phyloP scores from a whole-genome alignment of 2,888 invertebrate species.

The Stramonita haemastoma region DNA sequence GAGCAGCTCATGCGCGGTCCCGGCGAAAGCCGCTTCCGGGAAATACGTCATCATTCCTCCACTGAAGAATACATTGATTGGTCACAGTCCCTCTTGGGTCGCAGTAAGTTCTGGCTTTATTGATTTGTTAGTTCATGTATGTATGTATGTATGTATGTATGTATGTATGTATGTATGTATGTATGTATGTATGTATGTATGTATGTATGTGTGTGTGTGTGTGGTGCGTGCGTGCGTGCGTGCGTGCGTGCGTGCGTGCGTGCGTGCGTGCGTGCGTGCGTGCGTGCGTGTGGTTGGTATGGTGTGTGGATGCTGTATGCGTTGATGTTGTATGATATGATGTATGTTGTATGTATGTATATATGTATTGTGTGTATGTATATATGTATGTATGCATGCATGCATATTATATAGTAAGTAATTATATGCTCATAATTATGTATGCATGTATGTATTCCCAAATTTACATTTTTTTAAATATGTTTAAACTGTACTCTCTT shows the following conservation, averaged over 20 bases:
- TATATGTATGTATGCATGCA: too few relatives aligned
- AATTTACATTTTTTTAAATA: too few relatives aligned
- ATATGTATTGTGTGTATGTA: too few relatives aligned
- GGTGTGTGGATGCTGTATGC: too few relatives aligned
- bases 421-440: too few relatives aligned
- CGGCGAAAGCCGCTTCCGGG: slow-evolving; percentile 65
- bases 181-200: background rate
- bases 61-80: slow-evolving; percentile 67
- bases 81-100: slow-evolving; percentile 55
- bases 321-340: too few relatives aligned
- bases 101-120: slow-evolving; percentile 51
- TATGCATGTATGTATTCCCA: background rate
- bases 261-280: too few relatives aligned
- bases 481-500: too few relatives aligned
- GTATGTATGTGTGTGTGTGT: background rate
- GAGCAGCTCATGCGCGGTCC: slow-evolving; percentile 68
- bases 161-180: background rate
- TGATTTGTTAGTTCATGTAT: too few relatives aligned
- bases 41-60: slow-evolving; percentile 65
- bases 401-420: too few relatives aligned
- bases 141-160: background rate
- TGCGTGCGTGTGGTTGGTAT: too few relatives aligned
- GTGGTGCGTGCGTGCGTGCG: background rate
- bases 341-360: too few relatives aligned
- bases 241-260: background rate